These are phyloP conservation scores for Agrotis puta DNA, from an alignment of 2,888 invertebrate species.

Conservation along the genomic window DNA sequence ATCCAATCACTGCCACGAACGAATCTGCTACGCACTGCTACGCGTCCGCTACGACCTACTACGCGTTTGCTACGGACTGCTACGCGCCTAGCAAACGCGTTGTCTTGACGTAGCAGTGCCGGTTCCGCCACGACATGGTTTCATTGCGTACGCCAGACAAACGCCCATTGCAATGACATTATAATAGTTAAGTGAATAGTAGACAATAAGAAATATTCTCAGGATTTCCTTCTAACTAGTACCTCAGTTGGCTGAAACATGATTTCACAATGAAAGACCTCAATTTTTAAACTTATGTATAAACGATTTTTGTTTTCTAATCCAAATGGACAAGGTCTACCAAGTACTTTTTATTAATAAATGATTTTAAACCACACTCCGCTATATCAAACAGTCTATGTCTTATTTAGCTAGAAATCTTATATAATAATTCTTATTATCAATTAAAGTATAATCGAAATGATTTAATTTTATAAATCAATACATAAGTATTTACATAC, in stretches of 20 bases:
- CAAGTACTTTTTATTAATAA: slow-evolving; percentile 29
- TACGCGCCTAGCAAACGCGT: not conserved
- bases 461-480: slow-evolving; percentile 19
- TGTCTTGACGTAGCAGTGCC: too few relatives aligned
- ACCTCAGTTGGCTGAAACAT: slow-evolving; percentile 7
- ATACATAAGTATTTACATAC: slow-evolving; percentile 32
- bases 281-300: slow-evolving; percentile 15
- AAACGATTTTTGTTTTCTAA: slow-evolving; percentile 20
- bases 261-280: slow-evolving; percentile 16
- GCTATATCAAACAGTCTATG: slow-evolving; percentile 48
- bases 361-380: slow-evolving; percentile 38
- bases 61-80: not conserved
- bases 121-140: not conserved
- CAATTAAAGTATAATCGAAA: slow-evolving; percentile 15
- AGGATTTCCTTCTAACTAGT: not conserved
- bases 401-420: slow-evolving; percentile 23
- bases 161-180: slow-evolving; percentile 9
- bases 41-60: not conserved
- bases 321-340: slow-evolving; percentile 41
- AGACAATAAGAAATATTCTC: not conserved
- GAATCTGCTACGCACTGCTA: not conserved
- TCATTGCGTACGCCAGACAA: slow-evolving; percentile 4
- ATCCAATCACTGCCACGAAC: too few relatives aligned
- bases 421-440: slow-evolving; percentile 19
- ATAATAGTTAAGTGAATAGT: not conserved